Percentiles rank a stretch among this genome's conserved stretches.
Evolutionary conservation across 2,113 vertebrate genomes (phyloP).

Genomic region (Perca fluviatilis): DNA sequence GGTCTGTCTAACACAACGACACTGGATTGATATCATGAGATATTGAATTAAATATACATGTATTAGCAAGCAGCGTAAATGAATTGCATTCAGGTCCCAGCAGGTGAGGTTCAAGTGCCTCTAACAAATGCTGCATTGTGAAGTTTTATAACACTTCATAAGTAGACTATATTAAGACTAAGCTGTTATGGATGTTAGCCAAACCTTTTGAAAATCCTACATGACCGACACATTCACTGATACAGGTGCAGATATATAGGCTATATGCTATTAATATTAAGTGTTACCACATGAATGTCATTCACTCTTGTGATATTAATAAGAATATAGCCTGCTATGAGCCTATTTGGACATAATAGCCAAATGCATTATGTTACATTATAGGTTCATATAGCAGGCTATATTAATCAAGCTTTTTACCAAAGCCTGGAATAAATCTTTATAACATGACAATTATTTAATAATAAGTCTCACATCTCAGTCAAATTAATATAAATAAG

Average conservation of each 20-base stretch:
- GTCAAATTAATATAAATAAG: background rate
- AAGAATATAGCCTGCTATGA: no score
- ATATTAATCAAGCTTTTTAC: background rate
- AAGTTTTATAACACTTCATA: background rate
- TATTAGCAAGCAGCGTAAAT: constrained; percentile 6
- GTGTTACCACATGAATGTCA: no score
- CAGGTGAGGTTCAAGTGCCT: constrained; percentile 18
- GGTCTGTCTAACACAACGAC: background rate
- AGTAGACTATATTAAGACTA: background rate
- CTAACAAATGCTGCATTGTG: background rate
- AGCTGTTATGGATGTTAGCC: background rate
- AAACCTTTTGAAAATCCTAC: background rate
- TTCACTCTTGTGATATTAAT: no score
- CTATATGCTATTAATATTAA: no score
- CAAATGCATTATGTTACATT: no score
- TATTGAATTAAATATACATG: background rate
- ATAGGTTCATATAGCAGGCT: no score
- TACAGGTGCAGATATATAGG: background rate
- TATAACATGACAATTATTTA: background rate
- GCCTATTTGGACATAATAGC: background rate
- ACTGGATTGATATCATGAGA: constrained; percentile 1
- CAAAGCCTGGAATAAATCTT: background rate
- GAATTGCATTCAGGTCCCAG: constrained; percentile 2
- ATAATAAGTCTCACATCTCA: background rate
- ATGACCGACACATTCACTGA: background rate